Evolutionary conservation across 2,797 vertebrate genomes (phyloP).

Genomic region (Dendrocincla fuliginosa): DNA sequence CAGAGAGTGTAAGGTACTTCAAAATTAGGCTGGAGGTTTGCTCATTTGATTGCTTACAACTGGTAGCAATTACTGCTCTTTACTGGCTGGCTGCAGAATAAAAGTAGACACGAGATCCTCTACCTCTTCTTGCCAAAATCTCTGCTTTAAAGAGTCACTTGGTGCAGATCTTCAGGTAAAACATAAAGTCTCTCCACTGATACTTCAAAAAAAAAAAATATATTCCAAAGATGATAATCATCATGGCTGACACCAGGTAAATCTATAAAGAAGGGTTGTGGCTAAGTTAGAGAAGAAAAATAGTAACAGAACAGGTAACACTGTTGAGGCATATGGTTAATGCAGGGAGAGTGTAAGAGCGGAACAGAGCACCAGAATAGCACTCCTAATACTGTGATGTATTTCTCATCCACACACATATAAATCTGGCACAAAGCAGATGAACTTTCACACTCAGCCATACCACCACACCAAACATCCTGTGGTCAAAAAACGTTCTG

Average conservation of each 20-base stretch:
- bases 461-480: background rate
- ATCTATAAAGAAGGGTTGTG: background rate
- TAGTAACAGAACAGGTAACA: background rate
- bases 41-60: background rate
- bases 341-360: background rate
- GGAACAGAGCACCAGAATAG: background rate
- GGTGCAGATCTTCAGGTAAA: background rate
- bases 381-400: accelerated
- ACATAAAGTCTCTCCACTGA: background rate
- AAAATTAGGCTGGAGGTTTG: background rate
- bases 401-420: background rate
- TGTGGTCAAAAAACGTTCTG: background rate
- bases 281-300: background rate
- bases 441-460: background rate
- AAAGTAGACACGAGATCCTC: background rate
- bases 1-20: background rate
- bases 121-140: background rate
- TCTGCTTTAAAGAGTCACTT: background rate
- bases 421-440: background rate
- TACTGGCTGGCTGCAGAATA: background rate
- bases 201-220: background rate
- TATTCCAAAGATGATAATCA: background rate
- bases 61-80: background rate
- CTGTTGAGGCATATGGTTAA: background rate
- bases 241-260: background rate